Base-by-base conservation (phyloP, 1,140 invertebrate genomes). In the Sinonovacula constricta region DNA sequence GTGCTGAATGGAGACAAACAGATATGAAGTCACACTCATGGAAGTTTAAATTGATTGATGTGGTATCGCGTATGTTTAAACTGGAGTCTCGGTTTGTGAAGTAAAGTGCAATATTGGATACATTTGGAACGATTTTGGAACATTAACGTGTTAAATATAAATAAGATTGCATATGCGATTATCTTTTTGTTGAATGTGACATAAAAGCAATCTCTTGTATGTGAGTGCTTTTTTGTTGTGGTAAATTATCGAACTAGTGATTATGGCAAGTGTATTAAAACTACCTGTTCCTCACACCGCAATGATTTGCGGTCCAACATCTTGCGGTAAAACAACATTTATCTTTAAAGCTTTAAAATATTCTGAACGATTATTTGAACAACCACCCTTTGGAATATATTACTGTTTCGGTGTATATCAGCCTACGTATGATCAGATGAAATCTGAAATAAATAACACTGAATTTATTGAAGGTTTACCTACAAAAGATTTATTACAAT, bases 381-480 rank as follows among this genome's bases (percentile, higher is more conserved):
- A 45, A 45, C 39, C 39, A 7, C 39, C 39, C 39, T 10, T 18
- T 10, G 7, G 39, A 10, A 70, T 59, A 28, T 54, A 31, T 59
- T 59, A 57, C 30, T 57, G 68, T 28, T 70, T 36, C 54, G 36
- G 45, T 10, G 22, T 51, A 3, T 56, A 71, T 39, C 69, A 71
- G 60, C 34, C 34, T 45, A 18, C 60, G 15, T 71, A 60, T 71
- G 56, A 71, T 71, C 24, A 59, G 30, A 71, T 71, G 69, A 71
- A 71, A 71, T n/a, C 14, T 10, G 31, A 60, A 5, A 28, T 71
- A 33, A 18, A 28, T 39, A 12, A 33, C 22, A 57, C 33, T 26
- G 56, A 39, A 49, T 71, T 71, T 71, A 45, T 60, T 31, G 69
- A 71, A 49, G 70, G 70, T 59, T 53, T 74, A 63, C 70, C 70